Conservation (phyloP, 2,113 vertebrate genomes). For the Rhineura floridana region DNA sequence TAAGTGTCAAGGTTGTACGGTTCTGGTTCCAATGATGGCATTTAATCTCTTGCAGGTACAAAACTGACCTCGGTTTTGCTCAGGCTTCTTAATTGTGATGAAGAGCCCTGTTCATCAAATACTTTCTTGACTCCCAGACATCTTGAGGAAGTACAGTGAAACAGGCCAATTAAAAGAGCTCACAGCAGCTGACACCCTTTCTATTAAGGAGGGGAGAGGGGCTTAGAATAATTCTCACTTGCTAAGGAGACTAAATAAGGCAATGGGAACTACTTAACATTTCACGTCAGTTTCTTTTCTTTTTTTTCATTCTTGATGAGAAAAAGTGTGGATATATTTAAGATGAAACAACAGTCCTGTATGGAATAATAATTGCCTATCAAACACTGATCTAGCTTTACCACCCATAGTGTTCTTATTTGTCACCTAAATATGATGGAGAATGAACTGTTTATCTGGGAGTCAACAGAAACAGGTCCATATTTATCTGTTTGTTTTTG, state of each 20-base stretch:
- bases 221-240: background rate
- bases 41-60: constrained; percentile 36
- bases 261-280: background rate
- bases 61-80: constrained; percentile 26
- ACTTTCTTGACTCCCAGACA: constrained; percentile 4
- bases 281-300: background rate
- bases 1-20: constrained; percentile 33
- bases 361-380: background rate
- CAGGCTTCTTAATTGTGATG: constrained; percentile 36
- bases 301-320: background rate
- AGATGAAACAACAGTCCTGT: background rate
- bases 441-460: background rate
- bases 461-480: background rate
- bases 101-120: constrained; percentile 12
- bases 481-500: background rate
- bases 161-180: constrained; percentile 29
- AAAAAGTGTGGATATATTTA: background rate
- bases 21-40: constrained; percentile 23
- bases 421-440: background rate
- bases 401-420: no score
- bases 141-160: constrained; percentile 5
- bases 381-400: background rate
- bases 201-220: background rate
- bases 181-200: background rate
- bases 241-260: background rate